Base-by-base conservation (phyloP, 2,888 invertebrate species). In the Cenopis cana region DNA sequence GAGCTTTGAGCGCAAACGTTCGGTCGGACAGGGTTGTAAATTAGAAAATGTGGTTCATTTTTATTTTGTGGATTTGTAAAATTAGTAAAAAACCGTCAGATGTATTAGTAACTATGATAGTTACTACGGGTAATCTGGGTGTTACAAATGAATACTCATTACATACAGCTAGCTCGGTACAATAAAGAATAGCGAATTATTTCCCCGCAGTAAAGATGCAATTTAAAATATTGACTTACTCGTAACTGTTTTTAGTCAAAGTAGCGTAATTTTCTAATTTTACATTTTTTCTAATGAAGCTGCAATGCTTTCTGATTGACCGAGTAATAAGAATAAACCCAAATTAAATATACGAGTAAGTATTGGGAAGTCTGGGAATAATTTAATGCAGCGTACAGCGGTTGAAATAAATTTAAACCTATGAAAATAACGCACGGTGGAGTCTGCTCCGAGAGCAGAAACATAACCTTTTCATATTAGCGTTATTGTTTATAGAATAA, bases 21-120 rank as follows among this genome's bases (percentile, higher is more conserved):
- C 33, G 54, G 69, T 54, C 33, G 59, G 57, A 65, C 65, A 70
- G 41, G 33, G 59, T 38, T 33, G 69, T 65, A 70, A 70, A 65
- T 70, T 59, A 70, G 52, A n/a, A 59, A 57, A 70, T 64, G 50
- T 18, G 57, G 59, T 69, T 52, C 38, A 33, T 14, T 68, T 60
- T 50, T 69, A 64, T 18, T 49, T 41, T 46, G 50, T 24, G 50
- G 49, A 69, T 69, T 54, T 65, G 49, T 36, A 20, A 62, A 36
- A 52, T 61, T 6, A 33, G 11, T 62, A 18, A 11, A 18, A 36
- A 52, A 11, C 24, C 9, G 12, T 36, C 5, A 2, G 20, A 20
- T 14, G 14, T 14, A 29, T 4, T 24, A 24, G 14, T 54, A 14
- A 54, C 14, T 41, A 14, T 3, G 6, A 11, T n/a, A n/a, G n/a